Evolutionary conservation across 2,797 vertebrate species (phyloP).

Genomic region (Phoebastria nigripes): DNA sequence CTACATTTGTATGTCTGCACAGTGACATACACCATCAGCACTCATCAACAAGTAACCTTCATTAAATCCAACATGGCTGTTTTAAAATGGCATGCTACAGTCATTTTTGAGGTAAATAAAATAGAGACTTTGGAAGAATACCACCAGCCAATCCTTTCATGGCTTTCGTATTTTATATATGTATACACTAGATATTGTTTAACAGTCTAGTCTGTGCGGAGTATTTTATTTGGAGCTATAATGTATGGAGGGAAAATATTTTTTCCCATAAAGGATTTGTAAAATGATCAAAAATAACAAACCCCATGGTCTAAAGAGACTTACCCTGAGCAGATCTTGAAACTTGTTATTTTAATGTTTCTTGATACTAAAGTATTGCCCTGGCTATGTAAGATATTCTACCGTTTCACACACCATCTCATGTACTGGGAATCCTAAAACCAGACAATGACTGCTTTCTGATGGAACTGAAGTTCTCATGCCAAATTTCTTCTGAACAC

Average conservation of each 20-base stretch:
- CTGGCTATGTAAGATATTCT: not conserved
- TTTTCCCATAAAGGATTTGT: not conserved
- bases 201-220: not conserved
- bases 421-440: constrained; percentile 3
- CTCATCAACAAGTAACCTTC: not conserved
- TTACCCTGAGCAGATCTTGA: not conserved
- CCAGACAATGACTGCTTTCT: not conserved
- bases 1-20: not conserved
- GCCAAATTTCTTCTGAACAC: not conserved
- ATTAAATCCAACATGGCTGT: not conserved
- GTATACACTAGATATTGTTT: not conserved
- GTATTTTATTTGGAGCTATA: not conserved
- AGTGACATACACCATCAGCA: not conserved
- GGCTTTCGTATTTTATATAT: not conserved
- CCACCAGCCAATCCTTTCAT: not conserved
- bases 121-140: not conserved
- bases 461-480: not conserved
- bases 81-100: not conserved
- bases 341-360: constrained; percentile 1
- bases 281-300: not conserved
- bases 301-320: not conserved
- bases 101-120: not conserved
- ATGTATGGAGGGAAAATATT: not conserved
- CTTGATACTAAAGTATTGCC: not conserved
- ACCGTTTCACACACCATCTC: not conserved